Conservation (phyloP, 2,797 vertebrate species). For the Eupleurogrammus muticus region DNA sequence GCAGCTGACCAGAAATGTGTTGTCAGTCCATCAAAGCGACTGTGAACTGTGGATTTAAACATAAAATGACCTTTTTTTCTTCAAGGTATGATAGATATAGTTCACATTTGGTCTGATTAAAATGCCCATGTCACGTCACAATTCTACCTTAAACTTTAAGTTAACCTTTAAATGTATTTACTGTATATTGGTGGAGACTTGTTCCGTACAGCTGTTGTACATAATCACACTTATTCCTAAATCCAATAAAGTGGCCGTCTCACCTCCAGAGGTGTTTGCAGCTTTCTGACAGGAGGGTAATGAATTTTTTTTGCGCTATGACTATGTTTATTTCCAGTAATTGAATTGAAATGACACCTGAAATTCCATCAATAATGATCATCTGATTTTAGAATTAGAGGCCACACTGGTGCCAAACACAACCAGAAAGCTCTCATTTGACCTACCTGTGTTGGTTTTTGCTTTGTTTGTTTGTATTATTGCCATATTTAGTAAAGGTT, state of each 20-base stretch:
- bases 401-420: not conserved
- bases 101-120: too few relatives aligned
- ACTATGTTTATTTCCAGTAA: conserved; percentile 3
- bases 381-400: not conserved
- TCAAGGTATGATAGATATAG: too few relatives aligned
- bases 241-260: too few relatives aligned
- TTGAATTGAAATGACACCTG: not conserved
- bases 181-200: not conserved
- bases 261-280: not conserved
- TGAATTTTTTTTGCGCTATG: conserved; percentile 13
- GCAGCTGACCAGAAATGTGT: too few relatives aligned
- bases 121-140: too few relatives aligned
- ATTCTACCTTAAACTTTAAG: too few relatives aligned
- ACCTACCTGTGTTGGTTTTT: too few relatives aligned
- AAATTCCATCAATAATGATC: not conserved
- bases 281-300: conserved; percentile 5
- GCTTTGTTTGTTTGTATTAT: not conserved
- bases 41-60: too few relatives aligned
- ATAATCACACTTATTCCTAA: conserved; percentile 31
- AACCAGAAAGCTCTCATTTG: not conserved
- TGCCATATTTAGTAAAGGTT: not conserved
- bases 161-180: conserved; percentile 10
- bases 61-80: too few relatives aligned
- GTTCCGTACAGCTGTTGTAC: conserved; percentile 33
- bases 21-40: too few relatives aligned